A percentile compares a stretch with the other conserved stretches of the same genome.
Conservation (phyloP, 2,797 vertebrate species). For the Neoniphon sammara region DNA sequence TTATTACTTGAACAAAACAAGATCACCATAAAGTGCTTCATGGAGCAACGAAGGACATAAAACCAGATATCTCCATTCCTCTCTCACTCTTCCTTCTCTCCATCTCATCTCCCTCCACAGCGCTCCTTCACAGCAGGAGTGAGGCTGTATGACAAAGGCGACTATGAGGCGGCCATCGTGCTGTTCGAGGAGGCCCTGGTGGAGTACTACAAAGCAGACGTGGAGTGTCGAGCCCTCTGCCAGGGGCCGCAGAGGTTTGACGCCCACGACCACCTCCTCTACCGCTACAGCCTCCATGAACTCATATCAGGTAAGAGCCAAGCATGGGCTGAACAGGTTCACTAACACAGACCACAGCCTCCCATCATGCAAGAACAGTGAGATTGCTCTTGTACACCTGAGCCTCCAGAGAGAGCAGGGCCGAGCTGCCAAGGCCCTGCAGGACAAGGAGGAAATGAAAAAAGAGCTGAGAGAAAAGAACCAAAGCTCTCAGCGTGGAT, state of each 20-base stretch:
- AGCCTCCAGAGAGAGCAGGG: too few species aligned
- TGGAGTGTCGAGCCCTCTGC: conserved; percentile 89
- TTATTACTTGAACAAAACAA: neutral
- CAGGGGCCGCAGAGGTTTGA: conserved; percentile 91
- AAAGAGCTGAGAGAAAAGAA: too few species aligned
- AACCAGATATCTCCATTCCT: neutral
- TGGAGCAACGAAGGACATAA: too few species aligned
- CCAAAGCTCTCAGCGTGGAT: too few species aligned
- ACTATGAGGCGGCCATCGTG: conserved; percentile 82
- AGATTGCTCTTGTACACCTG: too few species aligned
- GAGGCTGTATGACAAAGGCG: conserved; percentile 86
- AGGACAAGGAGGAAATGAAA: too few species aligned
- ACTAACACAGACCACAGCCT: neutral
- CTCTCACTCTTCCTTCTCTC: conserved; percentile 10
- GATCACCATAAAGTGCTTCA: too few species aligned
- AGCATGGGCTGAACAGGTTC: neutral
- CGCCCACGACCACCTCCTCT: conserved; percentile 87
- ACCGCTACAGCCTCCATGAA: conserved; percentile 90
- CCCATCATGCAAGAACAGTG: neutral
- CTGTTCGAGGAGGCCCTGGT: conserved; percentile 89
- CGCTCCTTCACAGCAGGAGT: conserved; percentile 87
- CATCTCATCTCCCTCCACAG: conserved; percentile 73
- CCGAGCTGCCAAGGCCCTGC: too few species aligned
- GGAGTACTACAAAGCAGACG: conserved; percentile 90
- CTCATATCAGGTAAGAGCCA: conserved; percentile 89